A percentile compares a stretch with the other conserved stretches of the same genome.
Conservation (phyloP, 2,797 vertebrate species). For the Pitangus sulphuratus region DNA sequence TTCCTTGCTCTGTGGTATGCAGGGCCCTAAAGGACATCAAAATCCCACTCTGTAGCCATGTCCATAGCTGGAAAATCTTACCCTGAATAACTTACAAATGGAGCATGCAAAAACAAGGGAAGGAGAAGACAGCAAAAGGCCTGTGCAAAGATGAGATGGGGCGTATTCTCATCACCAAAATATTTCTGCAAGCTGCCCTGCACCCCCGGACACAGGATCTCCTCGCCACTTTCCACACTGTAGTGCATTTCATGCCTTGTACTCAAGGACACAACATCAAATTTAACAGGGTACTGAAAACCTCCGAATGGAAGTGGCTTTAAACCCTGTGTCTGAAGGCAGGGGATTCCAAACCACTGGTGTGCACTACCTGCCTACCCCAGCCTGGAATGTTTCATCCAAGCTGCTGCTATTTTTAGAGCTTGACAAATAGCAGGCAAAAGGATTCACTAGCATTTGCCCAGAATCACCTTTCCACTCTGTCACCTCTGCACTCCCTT, state of each 20-base stretch:
- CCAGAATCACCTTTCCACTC: conserved; percentile 47
- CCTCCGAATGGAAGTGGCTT: background rate
- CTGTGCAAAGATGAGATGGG: background rate
- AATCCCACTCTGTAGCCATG: background rate
- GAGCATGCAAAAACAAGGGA: background rate
- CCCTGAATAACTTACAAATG: background rate
- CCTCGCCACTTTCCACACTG: background rate
- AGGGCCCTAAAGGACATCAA: background rate
- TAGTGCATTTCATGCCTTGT: background rate
- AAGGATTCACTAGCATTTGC: conserved; percentile 40
- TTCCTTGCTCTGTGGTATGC: background rate
- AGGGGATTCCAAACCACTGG: background rate
- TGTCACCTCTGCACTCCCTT: conserved; percentile 22
- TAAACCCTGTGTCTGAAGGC: background rate
- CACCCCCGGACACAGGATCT: background rate
- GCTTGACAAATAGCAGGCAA: conserved; percentile 50
- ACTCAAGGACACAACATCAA: background rate
- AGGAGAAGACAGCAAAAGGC: background rate
- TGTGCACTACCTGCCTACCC: background rate
- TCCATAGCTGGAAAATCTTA: background rate
- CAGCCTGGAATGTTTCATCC: background rate
- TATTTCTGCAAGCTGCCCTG: background rate
- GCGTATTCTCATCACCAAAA: background rate
- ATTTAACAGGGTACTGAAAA: background rate
- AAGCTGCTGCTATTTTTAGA: conserved; percentile 41